Evolutionary conservation across 2,797 vertebrate genomes (phyloP).

Genomic region (Platyrinchus mystaceus): DNA sequence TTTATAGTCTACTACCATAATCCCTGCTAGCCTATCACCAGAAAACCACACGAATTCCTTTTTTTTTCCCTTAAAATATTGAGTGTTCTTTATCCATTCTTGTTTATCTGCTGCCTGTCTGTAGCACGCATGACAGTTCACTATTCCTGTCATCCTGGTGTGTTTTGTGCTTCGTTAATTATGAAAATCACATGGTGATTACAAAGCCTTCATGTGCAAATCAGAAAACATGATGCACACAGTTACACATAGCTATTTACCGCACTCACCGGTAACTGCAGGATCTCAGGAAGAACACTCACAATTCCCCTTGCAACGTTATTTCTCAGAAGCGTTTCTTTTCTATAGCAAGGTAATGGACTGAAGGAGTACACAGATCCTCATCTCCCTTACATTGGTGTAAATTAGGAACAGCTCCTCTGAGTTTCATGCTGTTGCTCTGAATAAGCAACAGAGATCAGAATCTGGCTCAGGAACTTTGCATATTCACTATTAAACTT

Average conservation of each 20-base stretch:
- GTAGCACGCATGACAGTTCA: neutral
- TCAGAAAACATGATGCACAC: neutral
- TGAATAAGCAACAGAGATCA: neutral
- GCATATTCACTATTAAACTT: constrained; percentile 54
- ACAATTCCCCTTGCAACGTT: neutral
- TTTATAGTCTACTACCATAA: neutral
- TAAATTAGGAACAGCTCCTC: neutral
- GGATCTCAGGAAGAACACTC: neutral
- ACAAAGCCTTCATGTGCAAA: constrained; percentile 43
- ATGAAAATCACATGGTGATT: constrained; percentile 24
- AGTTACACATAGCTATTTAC: neutral
- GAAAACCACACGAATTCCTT: neutral
- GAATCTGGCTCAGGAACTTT: constrained; percentile 33
- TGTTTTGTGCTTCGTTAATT: constrained; percentile 33
- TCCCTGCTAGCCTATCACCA: neutral
- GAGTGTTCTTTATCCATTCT: neutral
- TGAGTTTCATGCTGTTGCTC: neutral
- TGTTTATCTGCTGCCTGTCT: constrained; percentile 13
- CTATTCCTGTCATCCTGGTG: neutral
- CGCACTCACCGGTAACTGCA: neutral
- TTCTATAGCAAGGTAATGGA: neutral
- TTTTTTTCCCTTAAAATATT: neutral
- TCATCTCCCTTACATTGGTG: neutral
- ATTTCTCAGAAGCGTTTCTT: neutral
- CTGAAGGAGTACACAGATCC: neutral